These are phyloP conservation scores for Panzeria rudis DNA, from an alignment of 2,888 invertebrate genomes.

Conservation along the genomic window DNA sequence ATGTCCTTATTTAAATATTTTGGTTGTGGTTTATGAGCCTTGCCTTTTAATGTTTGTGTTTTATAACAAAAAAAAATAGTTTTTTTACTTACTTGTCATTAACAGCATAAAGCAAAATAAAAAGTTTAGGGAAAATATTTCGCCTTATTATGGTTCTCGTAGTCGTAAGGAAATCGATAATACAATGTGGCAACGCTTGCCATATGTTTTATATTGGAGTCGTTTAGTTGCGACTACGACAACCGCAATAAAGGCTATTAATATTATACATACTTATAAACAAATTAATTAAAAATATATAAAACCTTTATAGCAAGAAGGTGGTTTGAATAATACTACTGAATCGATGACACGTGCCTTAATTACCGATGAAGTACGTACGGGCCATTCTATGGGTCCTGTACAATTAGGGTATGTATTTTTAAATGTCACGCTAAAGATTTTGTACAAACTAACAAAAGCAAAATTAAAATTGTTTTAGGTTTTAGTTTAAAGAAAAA, in stretches of 20 bases:
- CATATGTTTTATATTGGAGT: no score
- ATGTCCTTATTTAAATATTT: slow-evolving; percentile 42
- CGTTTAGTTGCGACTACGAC: no score
- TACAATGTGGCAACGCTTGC: no score
- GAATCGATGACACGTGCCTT: slow-evolving; percentile 98
- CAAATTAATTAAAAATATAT: slow-evolving; percentile 36
- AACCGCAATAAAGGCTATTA: no score
- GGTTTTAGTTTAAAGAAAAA: slow-evolving; percentile 26
- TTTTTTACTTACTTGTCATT: slow-evolving; percentile 59
- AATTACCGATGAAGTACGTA: slow-evolving; percentile 96
- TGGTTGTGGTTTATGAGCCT: slow-evolving; percentile 65
- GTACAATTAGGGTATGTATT: slow-evolving; percentile 96
- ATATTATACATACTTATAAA: not conserved
- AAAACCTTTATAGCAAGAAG: slow-evolving; percentile 82
- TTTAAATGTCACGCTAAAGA: slow-evolving; percentile 43
- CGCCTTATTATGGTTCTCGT: no score
- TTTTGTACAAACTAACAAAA: slow-evolving; percentile 47
- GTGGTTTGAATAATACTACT: slow-evolving; percentile 92
- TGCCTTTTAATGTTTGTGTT: slow-evolving; percentile 64
- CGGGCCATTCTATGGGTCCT: slow-evolving; percentile 92
- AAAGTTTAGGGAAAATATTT: slow-evolving; percentile 6
- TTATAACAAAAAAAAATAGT: slow-evolving; percentile 37
- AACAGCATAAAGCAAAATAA: slow-evolving; percentile 24
- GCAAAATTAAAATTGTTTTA: slow-evolving; percentile 36
- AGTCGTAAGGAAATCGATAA: no score